Evolutionary conservation across 2,888 invertebrate genomes (phyloP), one percentile per base, ranked within the genome.

Genomic region (Pelosia muscerda): DNA sequence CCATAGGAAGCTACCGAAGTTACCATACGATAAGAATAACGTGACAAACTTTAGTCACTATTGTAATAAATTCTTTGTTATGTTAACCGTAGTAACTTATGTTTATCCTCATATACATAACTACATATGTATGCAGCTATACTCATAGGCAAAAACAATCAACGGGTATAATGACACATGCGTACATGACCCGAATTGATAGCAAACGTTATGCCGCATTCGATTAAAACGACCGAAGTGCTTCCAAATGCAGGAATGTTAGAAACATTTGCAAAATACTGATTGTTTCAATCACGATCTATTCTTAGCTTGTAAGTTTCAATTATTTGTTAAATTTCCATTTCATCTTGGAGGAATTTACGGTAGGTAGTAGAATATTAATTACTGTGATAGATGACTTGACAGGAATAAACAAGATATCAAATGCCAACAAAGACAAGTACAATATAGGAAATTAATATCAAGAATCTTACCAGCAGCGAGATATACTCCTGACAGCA

Each of bases 401-500:
- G 22, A 58, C 54, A 58, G 6, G 2, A 31, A 22, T 22, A 15
- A 22, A n/a, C 11, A 9, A 34, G 34, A 58, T 22, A 31, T 25
- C 34, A 59, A 58, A 15, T 10, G 23, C 15, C 34, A 13, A 59
- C 58, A 23, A 34, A 34, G 23, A 2, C 34, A 59, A 22, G 28
- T 22, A 59, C 34, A 59, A 34, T 23, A 34, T 55, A 54, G 31
- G 38, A 65, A 65, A 59, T 54, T 10, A 53, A 58, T 22, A 59
- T 56, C 56, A 73, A 72, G 61, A 74, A 75, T 70, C 96, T 95
- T 90, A 97, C 98, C 99, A 75, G 98, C 98, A 83, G 98, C 97
- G 62, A 99, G 96, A 95, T 99, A 99, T 92, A 98, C 98, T 79
- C 99, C 99, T 75, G 98, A 98, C 53, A 99, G 96, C 65, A 99